Percentiles rank a stretch among this genome's conserved stretches.
phyloP scores from a whole-genome alignment of 2,113 vertebrate genomes.

The Silurus asotus region DNA sequence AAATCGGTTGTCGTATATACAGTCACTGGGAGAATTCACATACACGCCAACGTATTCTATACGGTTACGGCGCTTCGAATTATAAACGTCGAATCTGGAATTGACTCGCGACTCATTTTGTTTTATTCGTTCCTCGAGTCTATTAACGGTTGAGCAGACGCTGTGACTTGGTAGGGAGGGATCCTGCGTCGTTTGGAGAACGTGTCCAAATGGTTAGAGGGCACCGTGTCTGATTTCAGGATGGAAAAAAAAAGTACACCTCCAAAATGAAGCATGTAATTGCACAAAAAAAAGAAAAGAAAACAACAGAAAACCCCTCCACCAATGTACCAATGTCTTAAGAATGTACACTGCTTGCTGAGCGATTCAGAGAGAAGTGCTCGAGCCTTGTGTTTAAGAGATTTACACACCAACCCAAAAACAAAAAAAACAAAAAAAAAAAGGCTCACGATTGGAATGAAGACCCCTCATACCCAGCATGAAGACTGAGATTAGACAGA shows the following conservation, averaged over 20 bases:
- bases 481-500: slow-evolving; percentile 10
- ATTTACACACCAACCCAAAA: not conserved
- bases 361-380: slow-evolving; percentile 13
- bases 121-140: not conserved
- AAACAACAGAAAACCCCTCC: slow-evolving; percentile 22
- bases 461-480: not conserved
- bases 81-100: not conserved
- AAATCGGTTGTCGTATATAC: not conserved
- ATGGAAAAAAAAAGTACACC: slow-evolving; percentile 4
- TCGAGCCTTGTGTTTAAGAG: not conserved
- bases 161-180: not conserved
- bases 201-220: slow-evolving; percentile 30
- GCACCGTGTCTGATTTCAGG: slow-evolving; percentile 19
- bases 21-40: not conserved
- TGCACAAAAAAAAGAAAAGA: slow-evolving; percentile 3
- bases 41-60: not conserved
- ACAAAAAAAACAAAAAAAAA: not conserved
- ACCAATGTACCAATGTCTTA: slow-evolving; percentile 16
- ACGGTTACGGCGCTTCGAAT: not conserved
- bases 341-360: not conserved
- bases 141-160: not conserved
- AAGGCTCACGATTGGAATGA: not conserved
- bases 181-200: not conserved
- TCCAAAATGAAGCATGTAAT: not conserved
- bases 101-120: too few relatives aligned